Conservation (phyloP, 2,113 vertebrate genomes). For the Sus scrofa region T2T-Sscrofa CM001155.3:2688501-2689000, state of each 20-base stretch:
- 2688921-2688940: neutral
- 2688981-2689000: neutral
- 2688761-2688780: accelerated
- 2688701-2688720: accelerated
- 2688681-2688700: accelerated
- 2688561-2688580: too few species aligned
- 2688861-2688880: neutral
- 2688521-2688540: accelerated
- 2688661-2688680: neutral
- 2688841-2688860: too few species aligned
- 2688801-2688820: accelerated
- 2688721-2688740: neutral
- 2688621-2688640: neutral
- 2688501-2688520: neutral
- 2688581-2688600: neutral
- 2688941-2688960: neutral
- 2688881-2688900: neutral
- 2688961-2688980: too few species aligned
- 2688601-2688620: accelerated
- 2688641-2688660: neutral
- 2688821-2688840: neutral
- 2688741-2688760: accelerated
- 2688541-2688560: neutral
- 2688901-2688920: too few species aligned
- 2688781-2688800: neutral